Base-by-base conservation (phyloP, 2,888 invertebrate species). In the Tinea pellionella region DNA sequence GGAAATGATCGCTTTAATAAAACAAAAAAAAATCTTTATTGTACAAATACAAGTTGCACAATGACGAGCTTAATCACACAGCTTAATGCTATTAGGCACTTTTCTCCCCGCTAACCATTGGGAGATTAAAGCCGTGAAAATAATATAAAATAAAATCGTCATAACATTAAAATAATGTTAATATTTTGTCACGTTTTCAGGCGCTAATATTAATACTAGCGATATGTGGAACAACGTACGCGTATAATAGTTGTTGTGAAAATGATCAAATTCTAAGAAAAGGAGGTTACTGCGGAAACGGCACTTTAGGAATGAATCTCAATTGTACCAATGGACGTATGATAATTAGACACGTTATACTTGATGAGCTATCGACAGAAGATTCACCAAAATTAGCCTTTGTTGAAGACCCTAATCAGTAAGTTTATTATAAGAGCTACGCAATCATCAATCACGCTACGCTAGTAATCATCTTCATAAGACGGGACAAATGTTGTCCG, bases 371-470 rank as follows among this genome's bases (percentile, higher is more conserved):
- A 1, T 77, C 78, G 16, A 84, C 86, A 0, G 63, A 65, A 37
- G 86, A 87, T 61, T 63, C 82, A 0, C 82, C 84, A 0, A 67
- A 65, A 8, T 81, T 69, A 60, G 66, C 78, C 1, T 80, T 83
- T 60, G 80, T 73, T 6, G 78, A 82, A 63, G 79, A 87, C 63
- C 77, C 83, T 8, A 65, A 63, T 2, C 67, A 73, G 86, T 86
- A 62, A 70, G 75, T 71, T 15, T 47, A 19, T 7, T 37, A 37
- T 37, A 30, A n/a, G n/a, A n/a, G n/a, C n/a, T n/a, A n/a, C n/a
- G n/a, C n/a, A n/a, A n/a, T n/a, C n/a, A n/a, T n/a, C n/a, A n/a
- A n/a, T n/a, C n/a, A n/a, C n/a, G n/a, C n/a, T n/a, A n/a, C n/a
- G n/a, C n/a, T n/a, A n/a, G n/a, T n/a, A n/a, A n/a, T n/a, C n/a